Conservation (phyloP, 1,140 invertebrate genomes). For the Sinonovacula constricta region DNA sequence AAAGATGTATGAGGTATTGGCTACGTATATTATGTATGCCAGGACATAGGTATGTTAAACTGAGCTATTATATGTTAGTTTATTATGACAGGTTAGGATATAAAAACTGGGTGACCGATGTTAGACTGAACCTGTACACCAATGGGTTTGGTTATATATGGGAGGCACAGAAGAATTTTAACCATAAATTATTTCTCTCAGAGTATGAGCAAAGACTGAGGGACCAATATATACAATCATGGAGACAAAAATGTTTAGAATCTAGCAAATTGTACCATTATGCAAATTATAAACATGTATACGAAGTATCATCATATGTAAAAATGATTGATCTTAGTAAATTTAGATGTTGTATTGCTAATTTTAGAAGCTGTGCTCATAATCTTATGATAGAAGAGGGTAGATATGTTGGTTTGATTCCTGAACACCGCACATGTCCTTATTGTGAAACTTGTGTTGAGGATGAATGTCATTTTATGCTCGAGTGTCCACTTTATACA, state of each 20-base stretch:
- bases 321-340: background rate
- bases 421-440: background rate
- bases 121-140: background rate
- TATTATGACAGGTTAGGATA: too few relatives aligned
- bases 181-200: background rate
- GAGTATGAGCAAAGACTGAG: background rate
- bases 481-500: too few relatives aligned
- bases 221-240: background rate
- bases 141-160: slow-evolving; percentile 39
- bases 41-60: slow-evolving; percentile 22
- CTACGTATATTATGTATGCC: too few relatives aligned
- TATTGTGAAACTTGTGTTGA: slow-evolving; percentile 6
- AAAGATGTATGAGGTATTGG: too few relatives aligned
- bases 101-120: slow-evolving; percentile 17
- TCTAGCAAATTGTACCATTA: background rate
- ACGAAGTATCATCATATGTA: background rate
- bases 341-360: slow-evolving; percentile 5
- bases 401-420: too few relatives aligned
- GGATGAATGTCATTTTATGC: background rate
- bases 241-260: background rate
- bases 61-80: slow-evolving; percentile 27
- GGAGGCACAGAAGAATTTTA: slow-evolving; percentile 5
- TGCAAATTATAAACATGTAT: background rate
- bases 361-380: too few relatives aligned
- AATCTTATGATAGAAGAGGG: too few relatives aligned